Base-by-base conservation (phyloP, 1,140 invertebrate genomes). In the Drosophila eugracilis region DNA sequence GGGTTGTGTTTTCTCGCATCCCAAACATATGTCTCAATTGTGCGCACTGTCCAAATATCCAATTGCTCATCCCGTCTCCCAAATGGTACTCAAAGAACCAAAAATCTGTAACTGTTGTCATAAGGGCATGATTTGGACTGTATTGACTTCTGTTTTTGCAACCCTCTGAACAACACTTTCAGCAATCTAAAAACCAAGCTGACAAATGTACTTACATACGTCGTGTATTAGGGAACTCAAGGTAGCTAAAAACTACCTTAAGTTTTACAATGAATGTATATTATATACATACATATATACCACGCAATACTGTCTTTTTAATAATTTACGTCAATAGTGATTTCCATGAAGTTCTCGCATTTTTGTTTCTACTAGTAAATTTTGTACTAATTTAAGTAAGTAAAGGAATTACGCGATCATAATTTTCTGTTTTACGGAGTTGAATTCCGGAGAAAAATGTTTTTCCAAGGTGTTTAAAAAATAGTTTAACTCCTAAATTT, bases 1-100 rank as follows among this genome's bases (percentile, higher is more conserved):
- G 37, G 37, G 14, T 21, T 48, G 30, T 69, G 67, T 32, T 36
- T 58, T 34, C 55, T 44, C 53, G 59, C 78, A 86, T 88, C 32
- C 54, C 44, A 66, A 89, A 74, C 86, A 89, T 89, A 89, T 89
- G 86, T 89, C 78, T 49, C 78, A 76, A 89, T 89, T 90, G 86
- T 83, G 86, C 69, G 52, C 79, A 85, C 58, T 78, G 57, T 52
- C 70, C 70, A 67, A 72, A 58, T 60, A 75, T 63, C 47, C 53
- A 63, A 36, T 42, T 58, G 26, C 41, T 55, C 52, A 34, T 32
- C 22, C 24, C 36, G 36, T 37, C 42, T 58, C 49, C 26, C 50
- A 57, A 42, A 54, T 24, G 21, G 24, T 52, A 28, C 39, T 48
- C n/a, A 48, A 36, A 44, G 15, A 47, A 50, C 17, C 4, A 34